A percentile compares a stretch with the other conserved stretches of the same genome.
These are phyloP conservation scores for Chrysopa pallens DNA, from an alignment of 1,140 invertebrate genomes.

Conservation along the genomic window DNA sequence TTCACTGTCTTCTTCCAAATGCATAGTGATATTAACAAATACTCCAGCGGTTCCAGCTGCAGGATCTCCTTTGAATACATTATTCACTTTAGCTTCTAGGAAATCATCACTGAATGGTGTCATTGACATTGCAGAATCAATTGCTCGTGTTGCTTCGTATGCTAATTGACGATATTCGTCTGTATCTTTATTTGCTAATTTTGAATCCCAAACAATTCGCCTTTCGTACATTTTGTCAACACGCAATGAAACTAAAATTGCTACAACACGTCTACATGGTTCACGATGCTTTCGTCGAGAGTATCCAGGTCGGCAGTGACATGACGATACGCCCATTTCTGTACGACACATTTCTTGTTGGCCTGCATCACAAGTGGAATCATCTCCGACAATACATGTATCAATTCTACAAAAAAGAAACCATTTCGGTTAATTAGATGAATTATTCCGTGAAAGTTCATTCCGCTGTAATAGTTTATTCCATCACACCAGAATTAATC, in stretches of 20 bases:
- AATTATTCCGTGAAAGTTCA: no score
- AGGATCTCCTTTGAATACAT: constrained; percentile 54
- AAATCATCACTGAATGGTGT: constrained; percentile 75
- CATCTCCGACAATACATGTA: constrained; percentile 85
- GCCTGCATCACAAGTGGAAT: constrained; percentile 73
- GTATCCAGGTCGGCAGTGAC: constrained; percentile 71
- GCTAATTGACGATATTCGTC: constrained; percentile 65
- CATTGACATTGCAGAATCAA: constrained; percentile 78
- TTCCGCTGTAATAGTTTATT: no score
- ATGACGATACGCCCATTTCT: constrained; percentile 78
- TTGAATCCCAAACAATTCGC: constrained; percentile 53
- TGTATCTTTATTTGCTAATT: constrained; percentile 53
- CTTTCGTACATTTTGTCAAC: constrained; percentile 70
- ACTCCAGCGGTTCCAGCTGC: constrained; percentile 47
- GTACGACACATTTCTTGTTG: constrained; percentile 78
- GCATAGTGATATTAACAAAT: constrained; percentile 67
- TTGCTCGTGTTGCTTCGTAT: constrained; percentile 68
- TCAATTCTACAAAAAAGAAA: constrained; percentile 45
- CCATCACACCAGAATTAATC: no score
- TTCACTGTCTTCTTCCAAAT: constrained; percentile 49
- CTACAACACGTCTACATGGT: constrained; percentile 62
- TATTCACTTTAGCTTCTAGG: constrained; percentile 60
- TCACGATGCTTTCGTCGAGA: constrained; percentile 57
- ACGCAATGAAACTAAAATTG: constrained; percentile 58
- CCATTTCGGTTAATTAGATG: no score